Evolutionary conservation across 53 echinoderm and acorn worm species (phyloP).

Genomic region (Stichopus horrens): DNA sequence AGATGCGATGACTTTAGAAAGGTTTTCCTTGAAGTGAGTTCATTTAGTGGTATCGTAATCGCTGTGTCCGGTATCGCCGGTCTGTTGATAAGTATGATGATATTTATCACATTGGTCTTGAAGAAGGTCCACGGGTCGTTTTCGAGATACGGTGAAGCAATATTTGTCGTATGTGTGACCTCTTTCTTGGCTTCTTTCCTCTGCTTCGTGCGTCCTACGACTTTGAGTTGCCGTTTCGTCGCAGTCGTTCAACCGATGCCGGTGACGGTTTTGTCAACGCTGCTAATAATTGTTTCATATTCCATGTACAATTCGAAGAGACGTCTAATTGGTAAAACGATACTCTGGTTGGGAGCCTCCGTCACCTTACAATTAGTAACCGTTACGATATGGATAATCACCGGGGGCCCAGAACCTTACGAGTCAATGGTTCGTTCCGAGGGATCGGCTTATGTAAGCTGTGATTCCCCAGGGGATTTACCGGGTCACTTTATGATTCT

Average conservation of each 20-base stretch:
- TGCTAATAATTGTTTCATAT: constrained; percentile 61
- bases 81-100: constrained; percentile 32
- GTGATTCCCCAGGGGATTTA: constrained; percentile 53
- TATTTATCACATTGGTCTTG: constrained; percentile 55
- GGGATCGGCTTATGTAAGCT: constrained; percentile 61
- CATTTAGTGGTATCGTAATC: constrained; percentile 50
- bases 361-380: neutral
- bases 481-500: constrained; percentile 59
- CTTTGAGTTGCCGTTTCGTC: constrained; percentile 51
- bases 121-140: constrained; percentile 20
- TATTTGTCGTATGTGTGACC: constrained; percentile 60
- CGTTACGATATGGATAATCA: constrained; percentile 59
- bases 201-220: constrained; percentile 56
- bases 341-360: neutral
- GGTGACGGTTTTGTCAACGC: constrained; percentile 56
- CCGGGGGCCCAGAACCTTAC: constrained; percentile 52
- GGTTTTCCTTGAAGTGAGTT: constrained; percentile 37
- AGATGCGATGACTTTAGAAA: constrained; percentile 65
- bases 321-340: constrained; percentile 12
- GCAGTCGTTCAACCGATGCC: constrained; percentile 65
- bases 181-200: constrained; percentile 62
- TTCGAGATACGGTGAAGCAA: constrained; percentile 46
- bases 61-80: constrained; percentile 51
- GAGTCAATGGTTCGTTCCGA: constrained; percentile 39
- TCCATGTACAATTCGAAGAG: constrained; percentile 38